Conservation (phyloP, 2,888 invertebrate species). For the Trachelus tabidus region DNA sequence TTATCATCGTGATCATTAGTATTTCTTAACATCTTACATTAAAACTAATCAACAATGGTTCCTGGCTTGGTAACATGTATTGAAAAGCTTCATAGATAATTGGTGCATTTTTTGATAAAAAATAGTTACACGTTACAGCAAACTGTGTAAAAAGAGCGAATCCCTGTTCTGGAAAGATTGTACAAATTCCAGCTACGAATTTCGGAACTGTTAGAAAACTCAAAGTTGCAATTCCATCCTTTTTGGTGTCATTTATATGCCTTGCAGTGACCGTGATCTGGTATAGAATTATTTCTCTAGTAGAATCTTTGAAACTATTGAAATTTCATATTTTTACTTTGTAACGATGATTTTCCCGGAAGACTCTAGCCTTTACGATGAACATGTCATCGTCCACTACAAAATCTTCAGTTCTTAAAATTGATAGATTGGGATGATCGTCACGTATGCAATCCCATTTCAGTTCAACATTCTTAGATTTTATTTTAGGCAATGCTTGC, state of each 20-base stretch:
- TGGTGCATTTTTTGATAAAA: conserved; percentile 8
- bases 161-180: conserved; percentile 14
- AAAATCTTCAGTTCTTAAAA: too few relatives aligned
- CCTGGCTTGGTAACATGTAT: conserved; percentile 15
- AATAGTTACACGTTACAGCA: conserved; percentile 4
- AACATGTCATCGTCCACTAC: too few relatives aligned
- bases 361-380: too few relatives aligned
- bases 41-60: conserved; percentile 14
- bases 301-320: background rate
- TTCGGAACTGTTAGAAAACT: conserved; percentile 3
- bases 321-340: background rate
- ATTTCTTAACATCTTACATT: conserved; percentile 2
- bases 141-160: conserved; percentile 17
- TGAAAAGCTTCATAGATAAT: conserved; percentile 17
- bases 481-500: conserved; percentile 9
- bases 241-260: background rate
- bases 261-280: conserved; percentile 14
- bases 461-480: too few relatives aligned
- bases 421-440: too few relatives aligned
- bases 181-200: conserved; percentile 10
- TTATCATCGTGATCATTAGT: background rate
- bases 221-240: conserved; percentile 8
- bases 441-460: too few relatives aligned
- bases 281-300: background rate
- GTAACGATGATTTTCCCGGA: too few relatives aligned